Conservation (phyloP, 2,113 vertebrate genomes). For the Narcine bancroftii region DNA sequence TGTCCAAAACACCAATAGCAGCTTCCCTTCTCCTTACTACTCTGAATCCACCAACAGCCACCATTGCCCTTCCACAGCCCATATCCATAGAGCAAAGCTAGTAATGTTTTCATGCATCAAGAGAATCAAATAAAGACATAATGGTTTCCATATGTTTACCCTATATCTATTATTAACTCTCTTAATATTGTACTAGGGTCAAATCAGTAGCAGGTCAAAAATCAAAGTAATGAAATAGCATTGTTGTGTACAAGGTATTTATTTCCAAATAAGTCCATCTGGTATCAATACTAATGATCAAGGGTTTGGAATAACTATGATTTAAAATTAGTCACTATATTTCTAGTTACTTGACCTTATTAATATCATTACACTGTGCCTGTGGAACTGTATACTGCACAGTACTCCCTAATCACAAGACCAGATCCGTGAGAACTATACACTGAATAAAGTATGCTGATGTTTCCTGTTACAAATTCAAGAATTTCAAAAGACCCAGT, state of each 20-base stretch:
- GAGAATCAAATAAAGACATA: not conserved
- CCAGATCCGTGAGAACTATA: not conserved
- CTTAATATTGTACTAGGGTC: not conserved
- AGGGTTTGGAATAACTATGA: slow-evolving; percentile 19
- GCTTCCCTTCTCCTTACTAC: no score
- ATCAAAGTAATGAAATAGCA: not conserved
- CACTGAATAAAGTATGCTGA: slow-evolving; percentile 19
- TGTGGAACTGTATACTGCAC: slow-evolving; percentile 18
- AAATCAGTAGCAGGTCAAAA: not conserved
- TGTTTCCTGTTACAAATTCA: not conserved
- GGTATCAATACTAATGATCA: slow-evolving; percentile 1
- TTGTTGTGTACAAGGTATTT: not conserved
- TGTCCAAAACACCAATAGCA: not conserved
- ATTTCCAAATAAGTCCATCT: not conserved
- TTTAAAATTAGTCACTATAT: slow-evolving; percentile 18
- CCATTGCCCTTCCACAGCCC: no score
- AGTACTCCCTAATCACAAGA: slow-evolving; percentile 30
- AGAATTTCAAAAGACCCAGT: not conserved
- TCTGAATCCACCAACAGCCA: not conserved
- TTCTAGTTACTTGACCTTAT: slow-evolving; percentile 33
- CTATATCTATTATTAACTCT: no score
- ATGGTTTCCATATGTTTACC: not conserved
- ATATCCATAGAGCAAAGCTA: not conserved
- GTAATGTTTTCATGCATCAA: not conserved
- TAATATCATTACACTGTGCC: slow-evolving; percentile 34